Percentiles rank a stretch among this genome's conserved stretches.
Conservation (phyloP, 2,797 vertebrate genomes). For the Sciurus carolinensis region DNA sequence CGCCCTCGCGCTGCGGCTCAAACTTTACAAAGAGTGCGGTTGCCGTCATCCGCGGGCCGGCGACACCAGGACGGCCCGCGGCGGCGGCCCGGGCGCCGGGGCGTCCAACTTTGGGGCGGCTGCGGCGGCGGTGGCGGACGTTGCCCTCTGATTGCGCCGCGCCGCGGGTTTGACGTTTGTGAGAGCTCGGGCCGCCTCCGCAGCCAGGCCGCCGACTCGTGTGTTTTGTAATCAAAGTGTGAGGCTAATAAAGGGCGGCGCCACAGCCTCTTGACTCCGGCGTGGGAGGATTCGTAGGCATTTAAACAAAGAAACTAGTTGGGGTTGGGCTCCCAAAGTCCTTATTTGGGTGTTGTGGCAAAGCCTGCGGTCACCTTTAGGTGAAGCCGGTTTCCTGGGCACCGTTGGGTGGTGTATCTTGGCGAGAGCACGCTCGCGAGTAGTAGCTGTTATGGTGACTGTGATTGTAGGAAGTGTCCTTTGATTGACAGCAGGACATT, state of each 20-base stretch:
- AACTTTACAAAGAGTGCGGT: conserved; percentile 79
- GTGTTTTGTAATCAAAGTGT: conserved; percentile 86
- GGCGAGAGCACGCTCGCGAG: conserved; percentile 71
- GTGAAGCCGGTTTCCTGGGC: conserved; percentile 72
- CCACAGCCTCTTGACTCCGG: conserved; percentile 83
- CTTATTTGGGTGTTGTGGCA: conserved; percentile 82
- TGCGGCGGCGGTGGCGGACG: conserved; percentile 42
- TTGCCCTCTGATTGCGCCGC: conserved; percentile 26
- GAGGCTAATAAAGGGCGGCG: conserved; percentile 86
- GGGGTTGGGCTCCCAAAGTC: conserved; percentile 82
- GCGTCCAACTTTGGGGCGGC: conserved; percentile 44
- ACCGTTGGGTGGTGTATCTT: conserved; percentile 67
- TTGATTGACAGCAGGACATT: conserved; percentile 97
- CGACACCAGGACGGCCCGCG: conserved; percentile 18
- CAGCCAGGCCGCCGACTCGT: conserved; percentile 83
- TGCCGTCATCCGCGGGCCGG: not conserved
- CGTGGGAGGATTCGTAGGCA: conserved; percentile 87
- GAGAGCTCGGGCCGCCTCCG: conserved; percentile 80
- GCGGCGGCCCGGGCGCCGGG: not conserved
- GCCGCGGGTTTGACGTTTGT: conserved; percentile 85
- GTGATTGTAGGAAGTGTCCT: conserved; percentile 90
- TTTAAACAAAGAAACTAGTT: conserved; percentile 93
- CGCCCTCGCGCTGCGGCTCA: conserved; percentile 43
- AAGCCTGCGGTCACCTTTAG: conserved; percentile 82
- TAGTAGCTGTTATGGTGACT: conserved; percentile 83